A percentile compares a stretch with the other conserved stretches of the same genome.
phyloP scores from a whole-genome alignment of 2,797 vertebrate species.

The Steatocranus sp. region DNA sequence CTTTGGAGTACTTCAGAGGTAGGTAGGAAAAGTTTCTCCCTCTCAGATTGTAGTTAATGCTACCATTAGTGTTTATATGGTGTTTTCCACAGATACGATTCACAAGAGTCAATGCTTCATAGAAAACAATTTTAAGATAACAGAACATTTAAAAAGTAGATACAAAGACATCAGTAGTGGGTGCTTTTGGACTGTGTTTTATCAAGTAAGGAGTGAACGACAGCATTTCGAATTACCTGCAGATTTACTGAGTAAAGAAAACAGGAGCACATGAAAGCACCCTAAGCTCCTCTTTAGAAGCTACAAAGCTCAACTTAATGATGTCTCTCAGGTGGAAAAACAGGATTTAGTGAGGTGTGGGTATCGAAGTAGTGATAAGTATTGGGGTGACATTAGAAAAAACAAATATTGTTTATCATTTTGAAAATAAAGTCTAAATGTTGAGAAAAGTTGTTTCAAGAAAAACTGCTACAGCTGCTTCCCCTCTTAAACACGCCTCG shows the following conservation, averaged over 20 bases:
- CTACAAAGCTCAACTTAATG: neutral
- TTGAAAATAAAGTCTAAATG: neutral
- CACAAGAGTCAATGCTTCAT: neutral
- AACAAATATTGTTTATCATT: neutral
- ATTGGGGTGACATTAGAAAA: neutral
- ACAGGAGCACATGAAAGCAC: neutral
- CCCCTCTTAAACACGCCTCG: neutral
- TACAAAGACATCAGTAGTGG: neutral
- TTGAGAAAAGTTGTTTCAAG: neutral
- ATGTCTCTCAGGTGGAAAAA: neutral
- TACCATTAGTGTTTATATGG: neutral
- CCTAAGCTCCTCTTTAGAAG: neutral
- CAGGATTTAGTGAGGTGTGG: neutral
- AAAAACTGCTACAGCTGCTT: neutral
- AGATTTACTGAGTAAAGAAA: neutral
- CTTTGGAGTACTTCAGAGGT: neutral
- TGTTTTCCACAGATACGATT: neutral
- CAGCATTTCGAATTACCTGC: neutral
- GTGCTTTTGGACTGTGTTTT: neutral
- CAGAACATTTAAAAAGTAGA: neutral
- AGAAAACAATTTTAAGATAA: neutral
- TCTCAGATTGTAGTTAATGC: neutral
- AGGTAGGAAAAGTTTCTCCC: neutral
- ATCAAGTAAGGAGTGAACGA: neutral
- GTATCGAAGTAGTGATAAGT: neutral